Evolutionary conservation across 2,888 invertebrate species (phyloP).

Genomic region (Andricus quercusramuli): DNA sequence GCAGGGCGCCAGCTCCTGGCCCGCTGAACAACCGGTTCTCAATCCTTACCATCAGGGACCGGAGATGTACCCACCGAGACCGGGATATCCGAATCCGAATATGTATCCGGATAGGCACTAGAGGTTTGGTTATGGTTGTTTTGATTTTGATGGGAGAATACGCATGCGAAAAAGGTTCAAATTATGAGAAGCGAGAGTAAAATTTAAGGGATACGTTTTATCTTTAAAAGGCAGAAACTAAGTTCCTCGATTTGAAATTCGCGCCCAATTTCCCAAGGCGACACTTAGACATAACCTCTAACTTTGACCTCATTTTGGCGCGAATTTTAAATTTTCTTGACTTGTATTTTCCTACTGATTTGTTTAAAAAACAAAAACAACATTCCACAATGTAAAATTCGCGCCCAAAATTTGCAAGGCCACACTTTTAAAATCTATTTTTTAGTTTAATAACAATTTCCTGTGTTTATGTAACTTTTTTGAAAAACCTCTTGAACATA

Average conservation of each 20-base stretch:
- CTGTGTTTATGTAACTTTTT: not conserved
- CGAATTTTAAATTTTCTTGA: too few relatives aligned
- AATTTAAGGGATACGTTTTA: not conserved
- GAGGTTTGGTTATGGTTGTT: not conserved
- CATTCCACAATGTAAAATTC: too few relatives aligned
- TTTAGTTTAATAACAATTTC: too few relatives aligned
- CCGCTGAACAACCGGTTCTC: constrained; percentile 27
- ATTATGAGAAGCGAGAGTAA: not conserved
- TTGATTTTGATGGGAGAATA: not conserved
- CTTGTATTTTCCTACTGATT: too few relatives aligned
- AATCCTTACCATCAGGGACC: constrained; percentile 25
- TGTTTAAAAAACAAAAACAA: too few relatives aligned
- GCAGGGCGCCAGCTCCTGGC: constrained; percentile 28
- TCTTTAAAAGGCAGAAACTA: too few relatives aligned
- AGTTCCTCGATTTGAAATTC: not conserved
- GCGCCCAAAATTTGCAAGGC: too few relatives aligned
- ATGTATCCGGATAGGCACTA: constrained; percentile 33
- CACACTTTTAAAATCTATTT: too few relatives aligned
- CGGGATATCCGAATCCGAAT: constrained; percentile 19
- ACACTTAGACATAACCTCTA: too few relatives aligned
- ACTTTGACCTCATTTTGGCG: too few relatives aligned
- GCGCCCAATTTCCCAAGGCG: too few relatives aligned
- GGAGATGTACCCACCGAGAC: not conserved
- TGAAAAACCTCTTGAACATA: not conserved
- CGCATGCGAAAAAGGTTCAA: not conserved